Conservation (phyloP, 1,140 invertebrate species). For the Drosophila serrata region DNA sequence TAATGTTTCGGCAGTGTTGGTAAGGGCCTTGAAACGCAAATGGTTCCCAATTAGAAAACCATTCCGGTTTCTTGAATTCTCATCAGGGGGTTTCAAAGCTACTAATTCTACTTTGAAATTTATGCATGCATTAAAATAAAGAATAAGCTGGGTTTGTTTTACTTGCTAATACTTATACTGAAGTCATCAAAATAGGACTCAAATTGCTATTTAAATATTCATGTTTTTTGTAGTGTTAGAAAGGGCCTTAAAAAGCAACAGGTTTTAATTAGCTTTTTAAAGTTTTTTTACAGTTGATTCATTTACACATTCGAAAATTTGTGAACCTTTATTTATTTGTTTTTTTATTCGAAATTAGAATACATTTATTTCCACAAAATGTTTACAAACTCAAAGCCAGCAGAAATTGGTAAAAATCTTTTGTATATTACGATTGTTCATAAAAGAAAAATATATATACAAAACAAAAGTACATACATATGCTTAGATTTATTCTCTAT, state of each 20-base stretch:
- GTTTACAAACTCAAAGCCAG: not conserved
- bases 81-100: not conserved
- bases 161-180: too few species aligned
- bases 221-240: slow-evolving; percentile 14
- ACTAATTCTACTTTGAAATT: not conserved
- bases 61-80: slow-evolving; percentile 1
- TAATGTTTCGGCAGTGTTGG: slow-evolving; percentile 25
- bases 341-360: not conserved
- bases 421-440: not conserved
- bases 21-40: slow-evolving; percentile 1
- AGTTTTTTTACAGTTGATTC: not conserved
- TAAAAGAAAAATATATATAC: too few species aligned
- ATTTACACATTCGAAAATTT: not conserved
- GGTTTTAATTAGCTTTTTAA: not conserved
- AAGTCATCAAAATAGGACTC: not conserved
- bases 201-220: not conserved
- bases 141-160: not conserved
- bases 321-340: not conserved
- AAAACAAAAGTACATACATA: too few species aligned
- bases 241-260: slow-evolving; percentile 3
- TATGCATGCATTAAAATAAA: too few species aligned
- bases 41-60: not conserved
- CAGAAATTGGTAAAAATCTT: not conserved
- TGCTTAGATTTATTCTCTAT: not conserved
- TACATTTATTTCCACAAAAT: too few species aligned